Base-by-base conservation (phyloP, 2,888 invertebrate species). In the Sacculina carcini region DNA sequence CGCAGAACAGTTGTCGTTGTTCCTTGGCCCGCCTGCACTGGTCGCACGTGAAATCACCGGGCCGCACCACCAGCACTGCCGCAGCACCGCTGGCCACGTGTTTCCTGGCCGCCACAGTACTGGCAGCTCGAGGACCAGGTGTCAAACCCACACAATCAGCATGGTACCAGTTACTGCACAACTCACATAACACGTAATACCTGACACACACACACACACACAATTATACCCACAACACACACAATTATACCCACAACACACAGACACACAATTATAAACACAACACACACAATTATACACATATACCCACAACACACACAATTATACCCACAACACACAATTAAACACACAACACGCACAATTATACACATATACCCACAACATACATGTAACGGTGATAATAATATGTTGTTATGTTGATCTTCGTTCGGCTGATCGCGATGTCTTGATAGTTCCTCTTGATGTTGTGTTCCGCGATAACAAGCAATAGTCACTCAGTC, bases 111-210 rank as follows among this genome's bases (percentile, higher is more conserved):
- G 85, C 83, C 66, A 94, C 74, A 26, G 76, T 75, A 65, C 84
- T 82, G 56, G 89, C 87, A 71, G 81, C 80, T 64, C 82, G 79
- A n/a, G n/a, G n/a, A n/a, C n/a, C n/a, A 66, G 92, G 89, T 0
- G 84, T 83, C 54, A 96, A 83, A 42, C 81, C 83, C 12, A 96
- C 89, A 65, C 98, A 98, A 59, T 83, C 82, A 1, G 92, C 92
- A 64, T 98, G 98, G 73, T 89, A 96, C 94, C 96, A 96, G 66
- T 92, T 90, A 62, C 84, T 85, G 66, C 96, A 98, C 61, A 87
- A 71, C 68, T 94, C 92, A 68, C 98, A 98, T 54, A 89, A 90
- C 57, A 98, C 86, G 67, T 94, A 96, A 66, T 94, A 94, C 65
- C 84, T 85, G 61, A 19, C 62, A 59, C 47, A 51, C 52, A 49